These are phyloP conservation scores for Cryptus viduatorius DNA, from an alignment of 2,888 invertebrate genomes.

Conservation along the genomic window DNA sequence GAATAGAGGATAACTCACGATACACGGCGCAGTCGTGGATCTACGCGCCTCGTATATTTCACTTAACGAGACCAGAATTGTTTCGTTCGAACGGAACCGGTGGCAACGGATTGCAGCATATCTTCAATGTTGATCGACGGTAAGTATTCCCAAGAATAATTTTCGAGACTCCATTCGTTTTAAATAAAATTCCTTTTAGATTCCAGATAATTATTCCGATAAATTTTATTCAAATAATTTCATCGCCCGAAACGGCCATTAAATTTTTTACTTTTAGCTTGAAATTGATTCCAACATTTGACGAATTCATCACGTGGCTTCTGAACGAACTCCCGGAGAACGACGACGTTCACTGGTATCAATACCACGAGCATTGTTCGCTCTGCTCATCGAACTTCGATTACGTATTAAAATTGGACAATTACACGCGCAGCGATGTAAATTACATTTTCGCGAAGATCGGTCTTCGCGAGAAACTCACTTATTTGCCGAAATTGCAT, in stretches of 20 bases:
- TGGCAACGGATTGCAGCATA: slow-evolving; percentile 74
- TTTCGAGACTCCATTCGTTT: not conserved
- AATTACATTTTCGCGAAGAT: slow-evolving; percentile 77
- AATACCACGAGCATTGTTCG: slow-evolving; percentile 81
- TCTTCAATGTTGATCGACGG: slow-evolving; percentile 79
- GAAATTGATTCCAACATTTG: slow-evolving; percentile 81
- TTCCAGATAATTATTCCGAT: not conserved
- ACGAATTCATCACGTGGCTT: slow-evolving; percentile 82
- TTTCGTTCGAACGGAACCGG: slow-evolving; percentile 76
- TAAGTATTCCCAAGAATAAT: slow-evolving; percentile 56
- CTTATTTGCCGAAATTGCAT: slow-evolving; percentile 75
- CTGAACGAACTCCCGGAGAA: slow-evolving; percentile 73
- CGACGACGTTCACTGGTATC: slow-evolving; percentile 83
- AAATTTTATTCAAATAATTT: not conserved
- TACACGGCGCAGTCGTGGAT: slow-evolving; percentile 83
- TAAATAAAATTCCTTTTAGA: too few relatives aligned
- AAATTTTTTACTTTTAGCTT: slow-evolving; percentile 72
- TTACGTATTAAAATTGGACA: slow-evolving; percentile 80
- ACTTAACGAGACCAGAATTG: slow-evolving; percentile 80
- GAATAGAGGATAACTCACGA: slow-evolving; percentile 82
- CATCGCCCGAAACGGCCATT: not conserved
- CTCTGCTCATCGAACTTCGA: slow-evolving; percentile 80
- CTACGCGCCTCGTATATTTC: slow-evolving; percentile 81
- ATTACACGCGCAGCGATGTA: slow-evolving; percentile 75
- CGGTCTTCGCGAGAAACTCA: slow-evolving; percentile 66